phyloP scores from a whole-genome alignment of 2,888 invertebrate genomes.

The Hoplodrina blanda region DNA sequence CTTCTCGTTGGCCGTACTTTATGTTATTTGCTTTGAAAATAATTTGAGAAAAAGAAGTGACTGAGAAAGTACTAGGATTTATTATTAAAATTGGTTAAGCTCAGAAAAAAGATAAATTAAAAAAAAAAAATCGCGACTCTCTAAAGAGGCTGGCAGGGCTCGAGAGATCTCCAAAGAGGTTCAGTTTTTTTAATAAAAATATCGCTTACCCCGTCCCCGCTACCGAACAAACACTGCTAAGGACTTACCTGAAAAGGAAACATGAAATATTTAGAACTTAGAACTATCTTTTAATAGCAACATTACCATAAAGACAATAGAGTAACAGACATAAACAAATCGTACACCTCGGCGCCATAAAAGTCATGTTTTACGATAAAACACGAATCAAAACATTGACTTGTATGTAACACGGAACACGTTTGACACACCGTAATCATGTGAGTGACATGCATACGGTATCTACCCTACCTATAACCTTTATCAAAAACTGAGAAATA shows the following conservation, averaged over 20 bases:
- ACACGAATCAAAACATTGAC: constrained; percentile 32
- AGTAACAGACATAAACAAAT: constrained; percentile 24
- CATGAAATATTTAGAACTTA: background rate
- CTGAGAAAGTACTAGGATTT: background rate
- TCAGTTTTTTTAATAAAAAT: too few relatives aligned
- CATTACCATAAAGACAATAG: constrained; percentile 4
- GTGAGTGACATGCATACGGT: constrained; percentile 12
- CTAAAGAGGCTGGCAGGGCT: too few relatives aligned
- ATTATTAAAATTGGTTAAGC: too few relatives aligned
- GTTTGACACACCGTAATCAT: constrained; percentile 43
- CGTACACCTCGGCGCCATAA: constrained; percentile 14
- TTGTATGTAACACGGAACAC: constrained; percentile 28
- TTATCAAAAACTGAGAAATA: background rate
- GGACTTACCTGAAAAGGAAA: constrained; percentile 28
- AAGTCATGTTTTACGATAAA: constrained; percentile 27
- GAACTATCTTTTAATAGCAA: background rate
- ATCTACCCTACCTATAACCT: background rate
- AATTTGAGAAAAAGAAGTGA: background rate
- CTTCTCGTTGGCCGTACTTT: too few relatives aligned
- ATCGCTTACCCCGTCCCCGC: constrained; percentile 14
- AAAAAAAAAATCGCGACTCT: too few relatives aligned
- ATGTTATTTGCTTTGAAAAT: background rate
- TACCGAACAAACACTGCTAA: constrained; percentile 9
- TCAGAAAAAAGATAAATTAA: too few relatives aligned
- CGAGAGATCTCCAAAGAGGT: too few relatives aligned